Evolutionary conservation across 1,140 invertebrate species (phyloP), one percentile per base, ranked within the genome.

Genomic region (Penaeus chinensis): DNA sequence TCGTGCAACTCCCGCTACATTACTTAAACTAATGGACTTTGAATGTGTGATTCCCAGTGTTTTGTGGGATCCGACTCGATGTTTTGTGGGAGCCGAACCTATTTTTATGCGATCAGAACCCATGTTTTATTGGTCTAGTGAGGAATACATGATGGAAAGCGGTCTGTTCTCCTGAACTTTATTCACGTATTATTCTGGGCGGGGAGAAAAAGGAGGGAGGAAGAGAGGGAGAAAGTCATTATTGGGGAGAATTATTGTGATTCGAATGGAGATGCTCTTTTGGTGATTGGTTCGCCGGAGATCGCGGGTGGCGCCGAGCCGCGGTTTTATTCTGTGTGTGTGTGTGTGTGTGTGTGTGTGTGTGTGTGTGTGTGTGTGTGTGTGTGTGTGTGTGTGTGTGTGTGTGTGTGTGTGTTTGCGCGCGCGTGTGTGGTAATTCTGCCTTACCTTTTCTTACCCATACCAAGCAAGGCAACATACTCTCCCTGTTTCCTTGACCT

Each of bases 21-120:
- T 81, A 87, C 85, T 87, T 81, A 74, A 81, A 81, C 77, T 87
- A 87, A 87, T 87, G 85, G 85, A 87, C 77, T 87, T 71, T 87
- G 85, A 81, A 87, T 87, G 85, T 87, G 85, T 87, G 85, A 87
- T 87, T 87, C 71, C 85, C 79, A 87, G 47, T 87, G 85, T 81
- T 87, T 87, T 87, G 85, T 87, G 85, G 85, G 60, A 63, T 86
- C 84, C 84, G 84, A 86, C 61, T 78, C 84, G 84, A 65, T 80
- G 84, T 86, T 86, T 86, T 86, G 84, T 86, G 84, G 63, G 77
- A 87, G 37, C 66, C 62, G 77, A 81, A 82, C 77, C 85, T 61
- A 87, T 87, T 37, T 87, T 87, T 87, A 87, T 87, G 85, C 78
- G 85, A 87, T 87, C 78, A 60, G 77, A 87, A 54, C 63, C 63